Conservation (phyloP, 2,797 vertebrate species). For the Chaetophractus vellerosus region DNA sequence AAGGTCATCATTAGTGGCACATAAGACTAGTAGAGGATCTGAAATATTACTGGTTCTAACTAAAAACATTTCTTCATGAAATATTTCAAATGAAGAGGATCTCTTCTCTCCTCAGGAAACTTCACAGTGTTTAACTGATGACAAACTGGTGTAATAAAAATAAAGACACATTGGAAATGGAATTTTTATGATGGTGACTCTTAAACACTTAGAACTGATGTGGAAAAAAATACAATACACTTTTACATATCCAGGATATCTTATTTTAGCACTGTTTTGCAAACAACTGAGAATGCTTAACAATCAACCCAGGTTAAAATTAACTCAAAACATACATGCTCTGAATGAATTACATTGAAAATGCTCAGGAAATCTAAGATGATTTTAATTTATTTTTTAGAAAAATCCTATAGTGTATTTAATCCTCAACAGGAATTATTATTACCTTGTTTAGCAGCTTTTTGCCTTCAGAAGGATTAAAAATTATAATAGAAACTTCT, state of each 20-base stretch:
- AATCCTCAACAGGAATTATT: not conserved
- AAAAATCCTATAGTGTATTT: not conserved
- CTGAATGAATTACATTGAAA: constrained; percentile 64
- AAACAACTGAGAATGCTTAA: constrained; percentile 63
- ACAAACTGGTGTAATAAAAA: constrained; percentile 80
- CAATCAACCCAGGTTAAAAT: constrained; percentile 67
- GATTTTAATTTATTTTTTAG: constrained; percentile 65
- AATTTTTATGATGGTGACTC: constrained; percentile 75
- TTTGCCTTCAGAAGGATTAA: not conserved
- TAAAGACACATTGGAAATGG: constrained; percentile 76
- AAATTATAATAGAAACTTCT: constrained; percentile 65
- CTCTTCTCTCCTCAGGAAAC: constrained; percentile 73
- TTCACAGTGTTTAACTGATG: constrained; percentile 80
- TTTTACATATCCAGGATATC: constrained; percentile 42
- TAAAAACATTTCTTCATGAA: constrained; percentile 75
- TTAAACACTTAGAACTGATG: constrained; percentile 66
- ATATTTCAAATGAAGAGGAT: constrained; percentile 67
- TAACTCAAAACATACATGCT: no score
- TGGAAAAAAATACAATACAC: constrained; percentile 45
- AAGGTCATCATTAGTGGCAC: constrained; percentile 1
- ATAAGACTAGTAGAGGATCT: constrained; percentile 57
- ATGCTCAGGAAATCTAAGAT: constrained; percentile 5
- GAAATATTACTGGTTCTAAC: constrained; percentile 72
- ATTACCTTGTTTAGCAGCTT: constrained; percentile 36
- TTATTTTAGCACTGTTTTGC: constrained; percentile 67